Evolutionary conservation across 2,888 invertebrate species (phyloP).

Genomic region (Melanostoma mellinum): DNA sequence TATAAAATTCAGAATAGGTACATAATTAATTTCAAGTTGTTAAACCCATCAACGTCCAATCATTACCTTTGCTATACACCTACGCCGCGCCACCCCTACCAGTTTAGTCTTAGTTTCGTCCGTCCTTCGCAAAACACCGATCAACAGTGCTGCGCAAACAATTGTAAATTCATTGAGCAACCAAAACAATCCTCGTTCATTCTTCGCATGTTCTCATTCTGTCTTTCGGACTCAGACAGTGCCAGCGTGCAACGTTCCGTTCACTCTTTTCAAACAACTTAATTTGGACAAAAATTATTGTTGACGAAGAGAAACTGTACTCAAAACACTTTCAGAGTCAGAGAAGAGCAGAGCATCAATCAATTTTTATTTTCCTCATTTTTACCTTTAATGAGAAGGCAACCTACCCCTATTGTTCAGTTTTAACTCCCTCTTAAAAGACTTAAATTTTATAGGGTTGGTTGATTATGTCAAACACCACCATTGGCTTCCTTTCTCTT

Average conservation of each 20-base stretch:
- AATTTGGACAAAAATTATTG: constrained; percentile 7
- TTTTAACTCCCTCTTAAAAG: background rate
- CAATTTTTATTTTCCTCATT: constrained; percentile 21
- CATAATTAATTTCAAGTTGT: too few species aligned
- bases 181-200: constrained; percentile 64
- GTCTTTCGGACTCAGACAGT: background rate
- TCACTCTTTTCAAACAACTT: constrained; percentile 38
- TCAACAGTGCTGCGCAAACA: constrained; percentile 57
- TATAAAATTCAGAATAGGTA: too few species aligned
- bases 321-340: constrained; percentile 57
- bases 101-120: too few species aligned
- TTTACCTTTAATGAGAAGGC: constrained; percentile 22
- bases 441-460: background rate
- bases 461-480: background rate
- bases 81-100: too few species aligned
- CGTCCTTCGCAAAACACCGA: constrained; percentile 25
- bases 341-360: constrained; percentile 67
- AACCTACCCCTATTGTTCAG: constrained; percentile 28
- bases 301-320: constrained; percentile 69
- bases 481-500: background rate
- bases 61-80: too few species aligned
- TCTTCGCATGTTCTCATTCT: constrained; percentile 35
- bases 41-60: too few species aligned
- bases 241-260: background rate
- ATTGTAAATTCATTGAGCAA: constrained; percentile 34